These are phyloP conservation scores for Carcinoscorpius rotundicauda DNA, from an alignment of 1,140 invertebrate genomes.

Conservation along the genomic window DNA sequence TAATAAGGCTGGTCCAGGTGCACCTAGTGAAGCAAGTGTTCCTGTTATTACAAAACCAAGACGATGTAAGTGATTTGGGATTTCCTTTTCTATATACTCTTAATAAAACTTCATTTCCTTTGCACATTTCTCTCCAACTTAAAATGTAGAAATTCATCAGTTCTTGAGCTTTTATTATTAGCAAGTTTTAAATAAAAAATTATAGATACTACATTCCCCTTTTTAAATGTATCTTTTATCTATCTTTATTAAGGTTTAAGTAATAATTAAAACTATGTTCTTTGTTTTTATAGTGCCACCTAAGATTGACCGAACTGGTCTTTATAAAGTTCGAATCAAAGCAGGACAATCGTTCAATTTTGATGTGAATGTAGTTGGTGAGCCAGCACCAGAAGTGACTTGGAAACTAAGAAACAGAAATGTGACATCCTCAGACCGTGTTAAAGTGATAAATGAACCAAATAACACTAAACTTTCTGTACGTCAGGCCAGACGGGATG, in stretches of 20 bases:
- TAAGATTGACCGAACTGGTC: slow-evolving; percentile 72
- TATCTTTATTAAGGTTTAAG: too few species aligned
- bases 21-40: slow-evolving; percentile 73
- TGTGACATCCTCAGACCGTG: slow-evolving; percentile 23
- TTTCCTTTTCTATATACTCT: too few species aligned
- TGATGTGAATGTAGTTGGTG: slow-evolving; percentile 87
- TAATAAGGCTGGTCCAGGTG: slow-evolving; percentile 40
- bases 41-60: slow-evolving; percentile 80
- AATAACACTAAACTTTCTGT: slow-evolving; percentile 81
- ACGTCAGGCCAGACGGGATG: slow-evolving; percentile 61
- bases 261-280: slow-evolving; percentile 8
- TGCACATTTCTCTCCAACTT: background rate
- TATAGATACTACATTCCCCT: background rate
- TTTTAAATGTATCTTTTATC: too few species aligned
- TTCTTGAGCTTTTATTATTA: slow-evolving; percentile 12
- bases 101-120: background rate
- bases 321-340: slow-evolving; percentile 78
- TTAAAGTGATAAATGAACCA: slow-evolving; percentile 40
- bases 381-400: slow-evolving; percentile 81
- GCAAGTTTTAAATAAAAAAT: slow-evolving; percentile 7
- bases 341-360: slow-evolving; percentile 85
- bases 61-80: slow-evolving; percentile 37
- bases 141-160: background rate
- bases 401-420: slow-evolving; percentile 53
- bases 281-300: slow-evolving; percentile 44